Conservation (phyloP, 2,888 invertebrate genomes). For the Papilio demoleus region DNA sequence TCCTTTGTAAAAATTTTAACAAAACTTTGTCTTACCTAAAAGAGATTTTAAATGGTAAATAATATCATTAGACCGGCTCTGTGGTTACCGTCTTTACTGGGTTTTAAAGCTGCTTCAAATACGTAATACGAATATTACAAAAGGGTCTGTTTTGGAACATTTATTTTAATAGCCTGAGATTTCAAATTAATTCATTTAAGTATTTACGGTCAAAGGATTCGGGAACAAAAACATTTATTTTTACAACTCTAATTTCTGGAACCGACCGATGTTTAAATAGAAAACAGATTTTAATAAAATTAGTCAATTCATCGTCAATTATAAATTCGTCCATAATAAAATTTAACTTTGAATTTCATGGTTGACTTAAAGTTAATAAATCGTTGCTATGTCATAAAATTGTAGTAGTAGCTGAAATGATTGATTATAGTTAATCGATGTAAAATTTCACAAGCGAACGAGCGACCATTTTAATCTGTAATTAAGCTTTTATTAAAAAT, state of each 20-base stretch:
- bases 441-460: conserved; percentile 6
- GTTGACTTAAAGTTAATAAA: background rate
- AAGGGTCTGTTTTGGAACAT: conserved; percentile 30
- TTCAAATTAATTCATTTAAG: conserved; percentile 8
- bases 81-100: conserved; percentile 28
- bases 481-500: conserved; percentile 17
- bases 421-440: conserved; percentile 11
- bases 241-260: background rate
- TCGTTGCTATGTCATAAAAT: background rate
- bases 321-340: background rate
- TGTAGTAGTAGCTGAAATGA: background rate
- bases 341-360: background rate
- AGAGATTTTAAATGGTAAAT: conserved; percentile 35
- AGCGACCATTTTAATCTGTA: conserved; percentile 10
- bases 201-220: background rate
- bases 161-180: conserved; percentile 28
- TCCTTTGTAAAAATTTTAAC: conserved; percentile 24
- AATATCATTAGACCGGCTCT: conserved; percentile 28
- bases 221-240: background rate
- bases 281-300: background rate
- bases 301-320: too few relatives aligned
- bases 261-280: too few relatives aligned
- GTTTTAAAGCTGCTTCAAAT: conserved; percentile 28
- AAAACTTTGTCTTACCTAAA: conserved; percentile 8
- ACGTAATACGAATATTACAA: conserved; percentile 28